These are phyloP conservation scores for Venusia cambrica DNA, from an alignment of 2,888 invertebrate genomes.

Conservation along the genomic window DNA sequence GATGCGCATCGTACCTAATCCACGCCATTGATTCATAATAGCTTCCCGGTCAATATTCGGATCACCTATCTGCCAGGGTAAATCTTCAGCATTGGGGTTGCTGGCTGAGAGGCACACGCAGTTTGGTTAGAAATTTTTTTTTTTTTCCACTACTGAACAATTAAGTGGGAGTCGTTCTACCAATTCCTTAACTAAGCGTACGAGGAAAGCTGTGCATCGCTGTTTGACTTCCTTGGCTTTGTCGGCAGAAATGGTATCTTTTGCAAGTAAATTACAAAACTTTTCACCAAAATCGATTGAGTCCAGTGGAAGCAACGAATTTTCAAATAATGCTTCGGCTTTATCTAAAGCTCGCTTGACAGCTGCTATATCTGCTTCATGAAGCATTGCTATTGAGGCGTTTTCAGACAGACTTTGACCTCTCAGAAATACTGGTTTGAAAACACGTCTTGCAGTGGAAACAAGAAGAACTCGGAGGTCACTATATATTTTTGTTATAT, in stretches of 20 bases:
- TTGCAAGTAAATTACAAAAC: constrained; percentile 25
- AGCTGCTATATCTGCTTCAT: constrained; percentile 24
- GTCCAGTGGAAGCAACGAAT: constrained; percentile 25
- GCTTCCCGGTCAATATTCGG: constrained; percentile 24
- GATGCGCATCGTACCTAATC: constrained; percentile 24
- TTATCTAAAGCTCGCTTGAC: constrained; percentile 27
- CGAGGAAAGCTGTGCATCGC: constrained; percentile 23
- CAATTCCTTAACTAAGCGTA: constrained; percentile 27
- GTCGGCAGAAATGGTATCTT: constrained; percentile 22
- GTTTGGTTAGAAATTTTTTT: constrained; percentile 15
- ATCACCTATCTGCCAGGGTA: constrained; percentile 25
- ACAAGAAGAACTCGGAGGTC: background rate
- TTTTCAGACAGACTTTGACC: constrained; percentile 21
- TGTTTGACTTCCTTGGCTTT: constrained; percentile 28
- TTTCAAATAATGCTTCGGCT: constrained; percentile 23
- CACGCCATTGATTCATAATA: constrained; percentile 22
- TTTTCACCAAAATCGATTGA: constrained; percentile 26
- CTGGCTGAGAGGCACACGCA: constrained; percentile 19
- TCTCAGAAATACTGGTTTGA: constrained; percentile 25
- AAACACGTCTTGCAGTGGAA: constrained; percentile 12
- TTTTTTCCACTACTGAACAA: constrained; percentile 26
- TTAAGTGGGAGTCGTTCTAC: constrained; percentile 21
- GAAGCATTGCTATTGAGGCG: constrained; percentile 17
- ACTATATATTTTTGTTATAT: background rate
- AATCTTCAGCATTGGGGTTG: constrained; percentile 23